These are phyloP conservation scores for Argynnis bischoffii DNA, from an alignment of 2,888 invertebrate species.

Conservation along the genomic window DNA sequence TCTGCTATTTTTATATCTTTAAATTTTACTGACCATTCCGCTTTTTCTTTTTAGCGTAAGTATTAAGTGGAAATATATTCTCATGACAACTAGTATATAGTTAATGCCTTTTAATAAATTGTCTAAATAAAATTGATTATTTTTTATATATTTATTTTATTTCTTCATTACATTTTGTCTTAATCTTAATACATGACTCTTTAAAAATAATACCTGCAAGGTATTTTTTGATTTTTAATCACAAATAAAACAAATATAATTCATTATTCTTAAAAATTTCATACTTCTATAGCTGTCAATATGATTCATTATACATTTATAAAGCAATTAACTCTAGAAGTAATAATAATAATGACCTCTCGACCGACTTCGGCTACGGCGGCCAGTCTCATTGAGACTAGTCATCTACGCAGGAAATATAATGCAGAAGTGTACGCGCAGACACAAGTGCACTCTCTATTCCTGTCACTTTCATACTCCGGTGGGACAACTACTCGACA, in stretches of 20 bases:
- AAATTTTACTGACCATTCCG: constrained; percentile 27
- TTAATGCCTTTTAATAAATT: too few relatives aligned
- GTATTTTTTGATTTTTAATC: constrained; percentile 1
- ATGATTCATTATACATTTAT: too few relatives aligned
- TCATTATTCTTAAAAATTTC: background rate
- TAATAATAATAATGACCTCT: too few relatives aligned
- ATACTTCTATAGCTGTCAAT: too few relatives aligned
- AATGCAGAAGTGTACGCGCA: too few relatives aligned
- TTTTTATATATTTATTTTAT: background rate
- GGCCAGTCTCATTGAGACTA: too few relatives aligned
- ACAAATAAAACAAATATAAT: background rate
- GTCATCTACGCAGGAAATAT: too few relatives aligned
- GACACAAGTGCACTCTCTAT: too few relatives aligned
- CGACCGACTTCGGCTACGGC: too few relatives aligned
- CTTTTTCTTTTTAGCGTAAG: constrained; percentile 22
- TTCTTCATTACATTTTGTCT: background rate
- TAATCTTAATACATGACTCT: background rate
- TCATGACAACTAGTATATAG: constrained; percentile 17
- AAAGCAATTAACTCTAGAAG: too few relatives aligned
- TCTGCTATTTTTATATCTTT: constrained; percentile 24
- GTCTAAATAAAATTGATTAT: background rate
- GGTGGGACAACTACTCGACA: too few relatives aligned
- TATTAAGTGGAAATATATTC: constrained; percentile 18
- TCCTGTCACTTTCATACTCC: too few relatives aligned
- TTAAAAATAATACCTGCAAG: background rate